Percentiles rank a stretch among this genome's conserved stretches.
Evolutionary conservation across 2,113 vertebrate species (phyloP).

Genomic region (Gambusia affinis): DNA sequence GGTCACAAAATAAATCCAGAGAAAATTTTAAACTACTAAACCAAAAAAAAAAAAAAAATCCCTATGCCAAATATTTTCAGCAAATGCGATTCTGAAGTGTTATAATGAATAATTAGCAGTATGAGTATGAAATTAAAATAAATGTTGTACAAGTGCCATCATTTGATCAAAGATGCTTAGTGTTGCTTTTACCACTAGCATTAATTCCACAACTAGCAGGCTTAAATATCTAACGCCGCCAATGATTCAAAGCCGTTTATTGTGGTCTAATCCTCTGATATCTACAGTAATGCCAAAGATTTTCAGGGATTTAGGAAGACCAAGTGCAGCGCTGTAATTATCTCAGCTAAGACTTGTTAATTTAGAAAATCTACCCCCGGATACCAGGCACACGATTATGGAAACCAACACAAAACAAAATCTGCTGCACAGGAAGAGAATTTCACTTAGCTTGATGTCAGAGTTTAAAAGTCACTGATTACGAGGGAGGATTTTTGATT

Average conservation of each 20-base stretch:
- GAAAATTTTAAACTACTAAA: not conserved
- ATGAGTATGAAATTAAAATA: not conserved
- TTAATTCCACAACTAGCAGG: not conserved
- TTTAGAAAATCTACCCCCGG: not conserved
- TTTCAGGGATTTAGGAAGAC: slow-evolving; percentile 23
- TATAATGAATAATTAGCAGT: not conserved
- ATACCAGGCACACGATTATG: not conserved
- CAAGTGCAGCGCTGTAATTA: slow-evolving; percentile 3
- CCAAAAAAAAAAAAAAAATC: not conserved
- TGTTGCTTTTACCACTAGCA: not conserved
- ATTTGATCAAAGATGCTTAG: not conserved
- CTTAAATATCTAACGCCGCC: slow-evolving; percentile 13
- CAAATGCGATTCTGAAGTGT: not conserved
- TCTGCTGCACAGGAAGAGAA: not conserved
- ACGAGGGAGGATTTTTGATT: not conserved
- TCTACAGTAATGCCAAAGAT: slow-evolving; percentile 27
- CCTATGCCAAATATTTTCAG: not conserved
- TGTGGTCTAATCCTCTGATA: slow-evolving; percentile 17
- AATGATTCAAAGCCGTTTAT: slow-evolving; percentile 3
- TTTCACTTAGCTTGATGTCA: not conserved
- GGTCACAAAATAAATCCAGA: not conserved
- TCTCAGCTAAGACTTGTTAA: slow-evolving; percentile 1
- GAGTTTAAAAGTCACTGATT: not conserved
- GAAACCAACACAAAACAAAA: not conserved
- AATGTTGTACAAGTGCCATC: not conserved